Conservation (phyloP, 35 echinoderm and acorn worm species). For the Amphiura filiformis region DNA sequence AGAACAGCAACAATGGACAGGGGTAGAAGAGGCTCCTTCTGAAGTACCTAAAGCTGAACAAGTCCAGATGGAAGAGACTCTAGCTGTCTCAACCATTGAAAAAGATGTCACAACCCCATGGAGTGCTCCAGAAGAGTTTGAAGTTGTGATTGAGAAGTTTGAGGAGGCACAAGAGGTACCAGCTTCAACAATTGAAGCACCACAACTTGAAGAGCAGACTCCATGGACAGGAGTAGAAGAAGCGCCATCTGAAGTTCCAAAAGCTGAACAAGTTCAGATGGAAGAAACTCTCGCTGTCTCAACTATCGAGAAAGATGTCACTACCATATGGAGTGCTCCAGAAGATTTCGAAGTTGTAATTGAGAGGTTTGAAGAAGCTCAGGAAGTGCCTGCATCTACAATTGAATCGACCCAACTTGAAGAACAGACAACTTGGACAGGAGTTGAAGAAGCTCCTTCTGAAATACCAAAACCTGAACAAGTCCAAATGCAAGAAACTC, state of each 20-base stretch:
- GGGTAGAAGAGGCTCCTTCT: not conserved
- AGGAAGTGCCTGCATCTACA: slow-evolving; percentile 9
- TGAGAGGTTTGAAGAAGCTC: not conserved
- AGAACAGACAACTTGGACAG: not conserved
- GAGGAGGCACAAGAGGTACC: slow-evolving; percentile 16
- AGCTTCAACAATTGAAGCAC: slow-evolving; percentile 16
- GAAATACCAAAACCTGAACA: slow-evolving; percentile 4
- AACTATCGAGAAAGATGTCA: slow-evolving; percentile 24
- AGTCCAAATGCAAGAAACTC: not conserved
- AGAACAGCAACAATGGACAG: slow-evolving; percentile 5
- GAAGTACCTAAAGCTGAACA: slow-evolving; percentile 24
- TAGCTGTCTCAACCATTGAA: not conserved
- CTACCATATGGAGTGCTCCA: not conserved
- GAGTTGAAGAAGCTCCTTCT: not conserved
- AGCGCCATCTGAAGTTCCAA: slow-evolving; percentile 1
- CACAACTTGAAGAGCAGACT: slow-evolving; percentile 34
- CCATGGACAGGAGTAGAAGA: slow-evolving; percentile 31
- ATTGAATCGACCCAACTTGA: not conserved
- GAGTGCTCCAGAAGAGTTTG: slow-evolving; percentile 10
- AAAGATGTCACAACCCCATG: not conserved
- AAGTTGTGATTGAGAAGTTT: not conserved
- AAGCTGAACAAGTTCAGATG: slow-evolving; percentile 9
- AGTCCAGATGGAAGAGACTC: slow-evolving; percentile 1
- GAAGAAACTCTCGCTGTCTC: not conserved
- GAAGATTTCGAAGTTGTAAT: slow-evolving; percentile 1